phyloP scores from a whole-genome alignment of 2,797 vertebrate genomes.

The Melanotaenia boesemani region DNA sequence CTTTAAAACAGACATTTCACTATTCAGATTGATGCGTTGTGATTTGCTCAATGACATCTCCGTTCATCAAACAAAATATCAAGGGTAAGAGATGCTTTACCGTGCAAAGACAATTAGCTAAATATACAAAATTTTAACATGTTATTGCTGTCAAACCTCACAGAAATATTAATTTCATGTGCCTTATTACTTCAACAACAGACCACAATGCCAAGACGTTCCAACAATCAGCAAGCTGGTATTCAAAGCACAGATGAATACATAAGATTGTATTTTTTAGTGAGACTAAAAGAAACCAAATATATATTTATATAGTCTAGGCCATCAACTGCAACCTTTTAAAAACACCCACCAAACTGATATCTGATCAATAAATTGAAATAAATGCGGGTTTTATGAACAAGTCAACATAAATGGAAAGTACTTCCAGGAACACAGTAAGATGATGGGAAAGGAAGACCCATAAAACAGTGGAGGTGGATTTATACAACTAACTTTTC shows the following conservation, averaged over 20 bases:
- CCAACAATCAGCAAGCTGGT: constrained; percentile 31
- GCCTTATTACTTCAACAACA: constrained; percentile 47
- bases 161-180: constrained; percentile 48
- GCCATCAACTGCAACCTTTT: constrained; percentile 30
- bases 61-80: constrained; percentile 32
- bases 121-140: constrained; percentile 56
- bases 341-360: constrained; percentile 36
- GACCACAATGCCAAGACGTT: constrained; percentile 6
- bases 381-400: constrained; percentile 60
- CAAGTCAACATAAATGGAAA: constrained; percentile 53
- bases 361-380: constrained; percentile 47
- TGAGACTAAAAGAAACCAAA: constrained; percentile 5
- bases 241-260: constrained; percentile 35
- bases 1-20: constrained; percentile 55
- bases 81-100: constrained; percentile 28
- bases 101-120: constrained; percentile 45
- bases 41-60: constrained; percentile 20
- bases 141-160: constrained; percentile 80
- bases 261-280: constrained; percentile 30
- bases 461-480: constrained; percentile 41
- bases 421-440: constrained; percentile 53
- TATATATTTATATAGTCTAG: constrained; percentile 22
- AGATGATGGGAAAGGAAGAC: constrained; percentile 43
- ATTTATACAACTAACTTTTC: constrained; percentile 46
- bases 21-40: constrained; percentile 6